Conservation (phyloP, 1,140 invertebrate genomes). For the Bombyx mori region ASM3026992v2 NC_085116.1:4738501-4739000, state of each 20-base stretch:
- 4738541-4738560: no score
- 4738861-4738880: constrained; percentile 1
- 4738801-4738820: constrained; percentile 84
- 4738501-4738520: no score
- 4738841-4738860: constrained; percentile 68
- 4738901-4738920: neutral
- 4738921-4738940: neutral
- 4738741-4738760: constrained; percentile 88
- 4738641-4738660: no score
- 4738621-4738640: no score
- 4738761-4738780: constrained; percentile 85
- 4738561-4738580: no score
- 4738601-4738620: no score
- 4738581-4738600: no score
- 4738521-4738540: no score
- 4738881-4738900: neutral
- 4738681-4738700: constrained; percentile 69
- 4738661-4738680: no score
- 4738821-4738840: constrained; percentile 87
- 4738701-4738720: constrained; percentile 88
- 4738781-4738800: constrained; percentile 85
- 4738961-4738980: no score
- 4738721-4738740: constrained; percentile 83
- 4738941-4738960: no score
- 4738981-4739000: no score